Base-by-base conservation (phyloP, 2,888 invertebrate genomes). In the Leptarthrus brevirostris region DNA sequence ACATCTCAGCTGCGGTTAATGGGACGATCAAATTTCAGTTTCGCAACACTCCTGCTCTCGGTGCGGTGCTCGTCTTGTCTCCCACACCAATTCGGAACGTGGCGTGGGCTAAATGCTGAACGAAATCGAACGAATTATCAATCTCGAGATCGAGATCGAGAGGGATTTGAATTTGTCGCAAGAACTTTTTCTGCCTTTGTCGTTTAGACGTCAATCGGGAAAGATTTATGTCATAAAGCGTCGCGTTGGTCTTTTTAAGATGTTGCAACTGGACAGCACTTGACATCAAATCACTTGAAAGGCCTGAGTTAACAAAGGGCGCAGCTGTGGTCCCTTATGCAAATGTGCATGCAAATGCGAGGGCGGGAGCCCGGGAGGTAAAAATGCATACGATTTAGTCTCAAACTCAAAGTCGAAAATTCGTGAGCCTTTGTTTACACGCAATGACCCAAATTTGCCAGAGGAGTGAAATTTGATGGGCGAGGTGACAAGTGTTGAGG, bases 221-320 rank as follows among this genome's bases (percentile, higher is more conserved):
- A 64, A 64, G 64, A 64, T 64, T 64, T 64, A 64, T 64, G 64
- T 44, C 64, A 64, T 47, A 22, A 47, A n/a, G 26, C 64, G 18
- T 64, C 44, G 64, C 64, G 64, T 64, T 64, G 64, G 64, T 64
- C 64, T 64, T 18, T 44, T 44, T 64, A 64, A 64, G 64, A 64
- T 64, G 64, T 64, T 64, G 64, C 64, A 64, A 64, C 64, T 64
- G 64, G 64, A 64, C 64, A 64, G 64, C 64, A 64, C 64, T 64
- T 64, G 64, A 64, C 40, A n/a, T 61, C 64, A 22, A 44, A 12
- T 44, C 47, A 44, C 64, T 64, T 44, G 47, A 64, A 47, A 22
- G 12, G 20, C 14, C 26, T 36, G 12, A 26, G 44, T 22, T 20
- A 44, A 64, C 64, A 64, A 64, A 64, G 44, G 64, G 22, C 64